Evolutionary conservation across 2,113 vertebrate species (phyloP).

Genomic region (Sceloporus undulatus): DNA sequence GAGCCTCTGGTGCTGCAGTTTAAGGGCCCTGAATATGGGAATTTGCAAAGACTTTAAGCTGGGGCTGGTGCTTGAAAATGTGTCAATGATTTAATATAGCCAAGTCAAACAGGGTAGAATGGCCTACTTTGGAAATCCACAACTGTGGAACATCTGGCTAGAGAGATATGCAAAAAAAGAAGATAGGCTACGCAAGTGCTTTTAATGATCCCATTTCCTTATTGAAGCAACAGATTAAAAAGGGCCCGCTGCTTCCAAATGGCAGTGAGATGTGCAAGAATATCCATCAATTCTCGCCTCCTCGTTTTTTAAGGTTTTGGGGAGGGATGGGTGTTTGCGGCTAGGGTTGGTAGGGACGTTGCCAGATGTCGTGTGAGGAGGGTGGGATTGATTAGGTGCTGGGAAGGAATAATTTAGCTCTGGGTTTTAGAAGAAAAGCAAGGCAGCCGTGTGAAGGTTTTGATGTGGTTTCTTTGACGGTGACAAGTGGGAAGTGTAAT

Average conservation of each 20-base stretch:
- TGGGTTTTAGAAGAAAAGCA: slow-evolving; percentile 28
- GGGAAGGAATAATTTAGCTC: slow-evolving; percentile 26
- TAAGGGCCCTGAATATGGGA: slow-evolving; percentile 24
- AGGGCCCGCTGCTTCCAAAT: slow-evolving; percentile 40
- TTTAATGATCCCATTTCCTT: slow-evolving; percentile 60
- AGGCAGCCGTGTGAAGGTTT: not conserved
- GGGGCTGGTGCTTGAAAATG: slow-evolving; percentile 29
- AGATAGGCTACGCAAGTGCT: slow-evolving; percentile 67
- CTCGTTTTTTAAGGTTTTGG: slow-evolving; percentile 14
- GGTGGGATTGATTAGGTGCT: slow-evolving; percentile 46
- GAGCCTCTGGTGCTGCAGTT: slow-evolving; percentile 17
- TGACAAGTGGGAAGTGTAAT: slow-evolving; percentile 23
- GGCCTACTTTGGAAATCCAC: slow-evolving; percentile 57
- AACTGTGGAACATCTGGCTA: slow-evolving; percentile 77
- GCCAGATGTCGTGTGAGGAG: slow-evolving; percentile 21
- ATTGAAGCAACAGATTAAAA: slow-evolving; percentile 71
- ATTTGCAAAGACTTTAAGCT: slow-evolving; percentile 32
- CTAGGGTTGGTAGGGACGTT: not conserved
- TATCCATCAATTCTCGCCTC: slow-evolving; percentile 52
- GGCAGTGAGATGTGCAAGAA: slow-evolving; percentile 20
- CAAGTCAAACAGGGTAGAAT: slow-evolving; percentile 42
- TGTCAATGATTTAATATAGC: slow-evolving; percentile 46
- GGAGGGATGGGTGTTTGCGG: not conserved
- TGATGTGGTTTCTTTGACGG: slow-evolving; percentile 8
- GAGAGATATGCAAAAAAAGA: slow-evolving; percentile 66